Percentiles rank a stretch among this genome's conserved stretches.
Conservation (phyloP, 1,140 invertebrate species). For the Sinella curviseta region DNA sequence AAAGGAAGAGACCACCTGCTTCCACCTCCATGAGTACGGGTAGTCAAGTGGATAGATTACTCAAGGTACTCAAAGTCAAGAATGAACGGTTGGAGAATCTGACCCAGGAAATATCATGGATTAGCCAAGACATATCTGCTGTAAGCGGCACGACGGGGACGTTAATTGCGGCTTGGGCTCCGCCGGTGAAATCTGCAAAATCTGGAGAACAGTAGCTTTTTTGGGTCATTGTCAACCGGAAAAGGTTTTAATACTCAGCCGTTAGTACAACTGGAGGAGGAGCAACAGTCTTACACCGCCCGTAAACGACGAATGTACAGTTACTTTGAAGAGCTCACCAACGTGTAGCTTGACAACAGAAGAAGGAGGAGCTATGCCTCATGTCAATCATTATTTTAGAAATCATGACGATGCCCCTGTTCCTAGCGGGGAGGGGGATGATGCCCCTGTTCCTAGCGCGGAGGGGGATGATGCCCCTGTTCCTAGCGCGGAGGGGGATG, state of each 20-base stretch:
- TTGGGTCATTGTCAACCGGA: no score
- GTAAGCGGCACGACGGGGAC: constrained; percentile 64
- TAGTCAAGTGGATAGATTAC: constrained; percentile 77
- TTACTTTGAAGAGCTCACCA: constrained; percentile 86
- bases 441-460: constrained; percentile 49
- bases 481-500: constrained; percentile 38
- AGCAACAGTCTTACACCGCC: constrained; percentile 60
- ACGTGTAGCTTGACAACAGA: constrained; percentile 78
- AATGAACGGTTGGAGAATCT: constrained; percentile 69
- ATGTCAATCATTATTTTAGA: constrained; percentile 48
- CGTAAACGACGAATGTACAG: constrained; percentile 74
- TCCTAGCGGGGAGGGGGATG: constrained; percentile 38
- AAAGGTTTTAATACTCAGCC: constrained; percentile 3
- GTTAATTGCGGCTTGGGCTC: neutral
- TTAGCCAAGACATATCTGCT: constrained; percentile 75
- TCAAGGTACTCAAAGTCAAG: constrained; percentile 75
- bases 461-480: constrained; percentile 45
- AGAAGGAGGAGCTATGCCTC: constrained; percentile 69
- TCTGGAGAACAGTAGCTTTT: no score
- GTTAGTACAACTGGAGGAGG: constrained; percentile 52
- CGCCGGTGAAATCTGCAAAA: neutral
- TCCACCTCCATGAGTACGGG: no score
- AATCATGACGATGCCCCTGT: constrained; percentile 47
- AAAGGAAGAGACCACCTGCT: no score
- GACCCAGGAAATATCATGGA: constrained; percentile 70